These are phyloP conservation scores for Aradus depressus DNA, from an alignment of 2,888 invertebrate genomes.

Conservation along the genomic window DNA sequence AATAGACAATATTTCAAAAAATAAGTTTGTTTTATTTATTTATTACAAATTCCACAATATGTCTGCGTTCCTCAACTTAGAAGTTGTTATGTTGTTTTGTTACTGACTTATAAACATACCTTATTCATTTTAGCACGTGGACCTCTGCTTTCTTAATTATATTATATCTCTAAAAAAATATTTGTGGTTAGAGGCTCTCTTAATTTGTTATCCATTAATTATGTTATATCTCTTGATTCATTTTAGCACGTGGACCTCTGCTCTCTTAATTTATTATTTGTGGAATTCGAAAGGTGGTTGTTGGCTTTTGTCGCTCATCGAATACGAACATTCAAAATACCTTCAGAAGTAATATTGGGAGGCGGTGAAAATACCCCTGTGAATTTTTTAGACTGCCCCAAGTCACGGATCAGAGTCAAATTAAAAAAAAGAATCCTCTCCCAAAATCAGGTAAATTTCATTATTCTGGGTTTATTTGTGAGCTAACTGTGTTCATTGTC, in stretches of 20 bases:
- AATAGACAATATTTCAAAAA: too few relatives aligned
- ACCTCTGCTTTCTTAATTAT: too few relatives aligned
- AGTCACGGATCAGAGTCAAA: slow-evolving; percentile 52
- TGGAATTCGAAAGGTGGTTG: slow-evolving; percentile 54
- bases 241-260: slow-evolving; percentile 54
- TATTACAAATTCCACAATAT: too few relatives aligned
- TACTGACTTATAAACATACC: too few relatives aligned
- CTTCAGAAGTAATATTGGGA: slow-evolving; percentile 57
- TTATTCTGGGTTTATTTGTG: neutral
- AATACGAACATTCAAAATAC: slow-evolving; percentile 60
- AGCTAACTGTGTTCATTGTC: neutral
- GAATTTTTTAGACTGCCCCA: too few relatives aligned
- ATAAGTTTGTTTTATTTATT: too few relatives aligned
- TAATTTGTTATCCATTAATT: too few relatives aligned
- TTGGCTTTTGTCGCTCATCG: slow-evolving; percentile 79
- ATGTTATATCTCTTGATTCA: slow-evolving; percentile 27
- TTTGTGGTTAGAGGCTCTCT: slow-evolving; percentile 1
- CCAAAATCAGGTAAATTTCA: slow-evolving; percentile 21
- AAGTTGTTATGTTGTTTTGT: too few relatives aligned
- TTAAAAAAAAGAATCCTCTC: slow-evolving; percentile 35
- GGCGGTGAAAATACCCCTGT: slow-evolving; percentile 48
- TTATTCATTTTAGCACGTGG: too few relatives aligned
- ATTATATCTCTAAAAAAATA: too few relatives aligned
- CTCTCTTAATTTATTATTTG: slow-evolving; percentile 51
- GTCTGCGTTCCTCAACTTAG: too few relatives aligned